phyloP scores from a whole-genome alignment of 2,113 vertebrate genomes.

The Platichthys stellatus region DNA sequence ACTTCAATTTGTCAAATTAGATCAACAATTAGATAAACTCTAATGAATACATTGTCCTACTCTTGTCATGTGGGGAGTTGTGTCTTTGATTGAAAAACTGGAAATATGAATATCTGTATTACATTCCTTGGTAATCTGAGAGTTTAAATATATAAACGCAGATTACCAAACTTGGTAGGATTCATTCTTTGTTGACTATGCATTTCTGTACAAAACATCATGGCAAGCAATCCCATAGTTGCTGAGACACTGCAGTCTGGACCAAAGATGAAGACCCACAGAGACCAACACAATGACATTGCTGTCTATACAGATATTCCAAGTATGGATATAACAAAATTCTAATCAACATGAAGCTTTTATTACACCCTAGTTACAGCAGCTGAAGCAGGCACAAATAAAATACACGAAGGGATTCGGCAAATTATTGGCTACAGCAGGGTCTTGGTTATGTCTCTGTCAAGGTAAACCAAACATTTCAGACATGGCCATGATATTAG shows the following conservation, averaged over 20 bases:
- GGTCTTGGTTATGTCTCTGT: conserved; percentile 15
- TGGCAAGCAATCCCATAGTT: too few relatives aligned
- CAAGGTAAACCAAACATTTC: conserved; percentile 35
- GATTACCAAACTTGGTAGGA: too few relatives aligned
- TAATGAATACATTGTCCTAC: too few relatives aligned
- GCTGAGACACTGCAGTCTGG: too few relatives aligned
- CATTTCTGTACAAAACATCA: not conserved
- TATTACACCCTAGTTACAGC: conserved; percentile 13
- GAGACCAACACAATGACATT: not conserved
- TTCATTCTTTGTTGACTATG: too few relatives aligned
- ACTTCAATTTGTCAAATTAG: not conserved
- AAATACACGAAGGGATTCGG: conserved; percentile 2
- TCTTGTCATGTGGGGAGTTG: too few relatives aligned
- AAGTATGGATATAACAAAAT: not conserved
- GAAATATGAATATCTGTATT: not conserved
- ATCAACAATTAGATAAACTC: not conserved
- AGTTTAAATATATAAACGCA: too few relatives aligned
- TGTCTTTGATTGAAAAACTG: too few relatives aligned
- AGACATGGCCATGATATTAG: not conserved
- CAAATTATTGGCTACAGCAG: not conserved
- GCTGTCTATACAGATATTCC: not conserved
- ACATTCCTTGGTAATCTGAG: too few relatives aligned
- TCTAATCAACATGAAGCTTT: not conserved
- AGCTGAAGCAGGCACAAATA: conserved; percentile 13
- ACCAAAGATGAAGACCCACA: not conserved